phyloP scores from a whole-genome alignment of 2,888 invertebrate species.

The Tipula helvola region DNA sequence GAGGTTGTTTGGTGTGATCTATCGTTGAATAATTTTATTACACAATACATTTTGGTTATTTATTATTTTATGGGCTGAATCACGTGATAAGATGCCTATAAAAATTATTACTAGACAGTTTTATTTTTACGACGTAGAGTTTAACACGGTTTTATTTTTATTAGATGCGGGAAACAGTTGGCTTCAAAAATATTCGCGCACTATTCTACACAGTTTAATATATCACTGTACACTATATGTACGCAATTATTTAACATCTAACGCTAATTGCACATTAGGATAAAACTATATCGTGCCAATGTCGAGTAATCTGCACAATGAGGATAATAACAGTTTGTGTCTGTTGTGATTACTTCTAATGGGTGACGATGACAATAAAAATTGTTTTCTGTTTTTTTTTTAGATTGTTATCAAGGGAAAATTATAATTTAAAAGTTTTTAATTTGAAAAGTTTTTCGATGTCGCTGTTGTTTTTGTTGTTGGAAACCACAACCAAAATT shows the following conservation, averaged over 20 bases:
- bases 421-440: not conserved
- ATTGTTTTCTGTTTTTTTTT: not conserved
- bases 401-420: not conserved
- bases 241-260: not conserved
- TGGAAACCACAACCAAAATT: not conserved
- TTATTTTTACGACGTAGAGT: not conserved
- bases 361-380: not conserved
- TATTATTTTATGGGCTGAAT: not conserved
- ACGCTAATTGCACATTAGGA: not conserved
- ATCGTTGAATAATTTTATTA: not conserved
- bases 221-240: not conserved
- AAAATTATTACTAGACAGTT: not conserved
- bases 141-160: not conserved
- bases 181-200: not conserved
- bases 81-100: not conserved
- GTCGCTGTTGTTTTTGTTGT: not conserved
- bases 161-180: not conserved
- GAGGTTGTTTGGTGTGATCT: not conserved
- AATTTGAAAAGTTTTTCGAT: not conserved
- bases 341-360: not conserved
- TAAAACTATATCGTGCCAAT: not conserved
- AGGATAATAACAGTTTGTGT: not conserved
- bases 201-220: not conserved
- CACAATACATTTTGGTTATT: not conserved
- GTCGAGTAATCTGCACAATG: not conserved